Evolutionary conservation across 2,113 vertebrate genomes (phyloP).

Genomic region (Willisornis vidua): DNA sequence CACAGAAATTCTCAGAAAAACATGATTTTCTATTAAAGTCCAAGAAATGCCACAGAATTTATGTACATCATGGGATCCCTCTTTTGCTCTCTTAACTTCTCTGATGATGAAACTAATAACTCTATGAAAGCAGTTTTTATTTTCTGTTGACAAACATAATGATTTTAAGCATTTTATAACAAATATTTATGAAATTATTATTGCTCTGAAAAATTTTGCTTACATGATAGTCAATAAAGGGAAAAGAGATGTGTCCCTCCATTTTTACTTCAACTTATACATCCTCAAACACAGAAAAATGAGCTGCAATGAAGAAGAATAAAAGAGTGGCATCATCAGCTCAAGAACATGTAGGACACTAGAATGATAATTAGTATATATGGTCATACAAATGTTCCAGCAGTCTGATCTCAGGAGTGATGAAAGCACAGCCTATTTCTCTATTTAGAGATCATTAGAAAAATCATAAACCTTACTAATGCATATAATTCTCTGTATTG

Average conservation of each 20-base stretch:
- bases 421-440: conserved; percentile 12
- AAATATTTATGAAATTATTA: background rate
- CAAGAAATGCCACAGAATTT: background rate
- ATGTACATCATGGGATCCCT: background rate
- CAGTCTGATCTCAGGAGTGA: conserved; percentile 14
- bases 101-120: background rate
- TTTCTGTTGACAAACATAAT: background rate
- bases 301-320: background rate
- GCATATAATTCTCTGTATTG: background rate
- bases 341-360: conserved; percentile 2
- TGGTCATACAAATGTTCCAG: conserved; percentile 39
- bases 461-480: conserved; percentile 10
- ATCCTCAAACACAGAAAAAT: background rate
- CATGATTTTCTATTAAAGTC: background rate
- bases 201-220: background rate
- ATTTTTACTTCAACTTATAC: background rate
- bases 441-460: conserved; percentile 37
- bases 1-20: background rate
- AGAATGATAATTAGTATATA: conserved; percentile 22
- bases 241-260: background rate
- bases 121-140: background rate
- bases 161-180: background rate
- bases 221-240: background rate
- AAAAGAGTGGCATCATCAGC: background rate
- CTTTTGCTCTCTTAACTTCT: background rate